These are phyloP conservation scores for Falco peregrinus DNA, from an alignment of 2,797 vertebrate genomes.

Conservation along the genomic window DNA sequence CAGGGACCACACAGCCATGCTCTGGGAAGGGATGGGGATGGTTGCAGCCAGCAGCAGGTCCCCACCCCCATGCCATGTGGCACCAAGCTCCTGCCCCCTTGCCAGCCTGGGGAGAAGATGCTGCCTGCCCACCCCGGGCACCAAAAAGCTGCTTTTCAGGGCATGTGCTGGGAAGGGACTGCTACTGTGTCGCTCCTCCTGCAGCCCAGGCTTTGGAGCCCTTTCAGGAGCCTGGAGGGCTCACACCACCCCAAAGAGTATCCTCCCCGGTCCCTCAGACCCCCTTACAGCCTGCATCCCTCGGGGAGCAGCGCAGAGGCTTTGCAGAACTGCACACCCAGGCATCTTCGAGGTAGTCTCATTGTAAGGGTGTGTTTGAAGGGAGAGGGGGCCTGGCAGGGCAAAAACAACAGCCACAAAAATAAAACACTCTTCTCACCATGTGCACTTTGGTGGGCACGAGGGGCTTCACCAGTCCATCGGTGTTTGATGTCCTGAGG, in stretches of 20 bases:
- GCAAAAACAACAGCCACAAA: background rate
- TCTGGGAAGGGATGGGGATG: background rate
- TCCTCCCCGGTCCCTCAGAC: background rate
- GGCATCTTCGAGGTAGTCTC: rapidly evolving
- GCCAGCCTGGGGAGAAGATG: background rate
- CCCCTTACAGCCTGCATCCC: no score
- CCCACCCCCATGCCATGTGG: background rate
- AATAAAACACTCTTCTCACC: rapidly evolving
- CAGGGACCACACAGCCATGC: background rate
- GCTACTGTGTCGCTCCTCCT: background rate
- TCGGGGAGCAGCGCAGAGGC: background rate
- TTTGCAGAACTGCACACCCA: background rate
- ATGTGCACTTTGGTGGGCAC: rapidly evolving
- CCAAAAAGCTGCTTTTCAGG: background rate
- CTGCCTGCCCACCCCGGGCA: rapidly evolving
- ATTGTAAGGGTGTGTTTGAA: background rate
- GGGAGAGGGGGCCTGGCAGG: background rate
- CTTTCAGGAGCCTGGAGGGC: background rate
- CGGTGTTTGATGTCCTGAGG: background rate
- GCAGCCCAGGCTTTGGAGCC: background rate
- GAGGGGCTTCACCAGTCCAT: rapidly evolving
- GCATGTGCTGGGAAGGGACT: background rate
- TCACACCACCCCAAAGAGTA: background rate
- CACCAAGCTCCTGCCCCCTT: rapidly evolving
- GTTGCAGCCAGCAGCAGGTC: background rate